A percentile compares a stretch with the other conserved stretches of the same genome.
These are phyloP conservation scores for Amphiprion clarkii DNA, from an alignment of 2,797 vertebrate genomes.

Conservation along the genomic window DNA sequence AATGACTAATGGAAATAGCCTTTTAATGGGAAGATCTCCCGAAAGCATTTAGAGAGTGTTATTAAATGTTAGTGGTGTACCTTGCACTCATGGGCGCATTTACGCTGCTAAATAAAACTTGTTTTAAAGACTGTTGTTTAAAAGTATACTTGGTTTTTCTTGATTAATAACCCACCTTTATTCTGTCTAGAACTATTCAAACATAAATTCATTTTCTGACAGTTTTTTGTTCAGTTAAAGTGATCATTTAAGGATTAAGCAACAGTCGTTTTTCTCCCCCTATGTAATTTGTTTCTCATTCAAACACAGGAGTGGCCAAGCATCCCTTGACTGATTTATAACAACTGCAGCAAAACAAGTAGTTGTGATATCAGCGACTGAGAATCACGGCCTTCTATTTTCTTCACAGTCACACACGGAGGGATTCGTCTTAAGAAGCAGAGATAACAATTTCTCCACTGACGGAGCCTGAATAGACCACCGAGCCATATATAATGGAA, in stretches of 20 bases:
- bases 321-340: neutral
- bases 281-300: neutral
- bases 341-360: neutral
- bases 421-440: conserved; percentile 21
- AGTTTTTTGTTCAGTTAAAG: neutral
- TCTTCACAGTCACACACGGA: conserved; percentile 15
- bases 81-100: conserved; percentile 8
- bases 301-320: neutral
- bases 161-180: too few species aligned
- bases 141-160: neutral
- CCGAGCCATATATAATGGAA: neutral
- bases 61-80: conserved; percentile 15
- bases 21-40: conserved; percentile 41
- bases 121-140: neutral
- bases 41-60: conserved; percentile 19
- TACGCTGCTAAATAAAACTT: conserved; percentile 1
- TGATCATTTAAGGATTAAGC: neutral
- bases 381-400: conserved; percentile 18
- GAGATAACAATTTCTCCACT: conserved; percentile 19
- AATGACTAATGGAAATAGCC: conserved; percentile 23
- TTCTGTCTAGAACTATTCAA: too few species aligned
- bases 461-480: conserved; percentile 28
- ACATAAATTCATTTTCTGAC: too few species aligned
- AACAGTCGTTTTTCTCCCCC: neutral
- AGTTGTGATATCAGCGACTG: neutral